Evolutionary conservation across 2,888 invertebrate genomes (phyloP).

Genomic region (Schizotus pectinicornis): DNA sequence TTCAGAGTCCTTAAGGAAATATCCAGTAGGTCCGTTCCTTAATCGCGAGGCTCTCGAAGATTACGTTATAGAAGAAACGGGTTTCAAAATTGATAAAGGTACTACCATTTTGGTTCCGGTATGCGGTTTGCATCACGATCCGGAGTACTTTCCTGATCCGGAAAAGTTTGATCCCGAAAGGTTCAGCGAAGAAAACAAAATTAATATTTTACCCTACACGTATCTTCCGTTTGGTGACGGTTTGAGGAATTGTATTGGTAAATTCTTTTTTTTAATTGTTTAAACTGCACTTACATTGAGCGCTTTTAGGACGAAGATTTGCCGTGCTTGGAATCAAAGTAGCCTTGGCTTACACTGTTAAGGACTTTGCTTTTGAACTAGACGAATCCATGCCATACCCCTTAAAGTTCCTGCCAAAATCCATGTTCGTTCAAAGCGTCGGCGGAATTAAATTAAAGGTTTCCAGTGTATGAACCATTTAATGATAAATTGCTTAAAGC

Average conservation of each 20-base stretch:
- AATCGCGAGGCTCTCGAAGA: background rate
- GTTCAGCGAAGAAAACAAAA: slow-evolving; percentile 15
- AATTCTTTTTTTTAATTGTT: background rate
- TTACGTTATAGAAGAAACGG: slow-evolving; percentile 19
- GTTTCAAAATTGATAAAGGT: slow-evolving; percentile 14
- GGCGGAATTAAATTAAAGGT: no score
- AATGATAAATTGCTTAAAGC: no score
- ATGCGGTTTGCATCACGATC: slow-evolving; percentile 12
- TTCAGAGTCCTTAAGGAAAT: slow-evolving; percentile 14
- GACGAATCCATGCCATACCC: background rate
- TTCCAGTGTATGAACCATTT: no score
- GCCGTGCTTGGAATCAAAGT: slow-evolving; percentile 7
- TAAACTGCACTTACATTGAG: no score
- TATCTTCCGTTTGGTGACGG: slow-evolving; percentile 23
- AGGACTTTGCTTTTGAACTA: slow-evolving; percentile 12
- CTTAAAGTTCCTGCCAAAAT: no score
- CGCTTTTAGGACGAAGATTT: slow-evolving; percentile 8
- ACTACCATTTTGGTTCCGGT: slow-evolving; percentile 8
- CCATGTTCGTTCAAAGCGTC: no score
- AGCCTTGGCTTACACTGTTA: slow-evolving; percentile 5
- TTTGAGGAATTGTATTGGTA: slow-evolving; percentile 18
- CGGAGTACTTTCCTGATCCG: slow-evolving; percentile 17
- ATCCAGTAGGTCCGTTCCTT: slow-evolving; percentile 10
- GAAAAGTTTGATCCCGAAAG: slow-evolving; percentile 18
- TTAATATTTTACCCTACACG: slow-evolving; percentile 13